phyloP scores from a whole-genome alignment of 1,140 invertebrate species.

The Brachionus paranguensis region DNA sequence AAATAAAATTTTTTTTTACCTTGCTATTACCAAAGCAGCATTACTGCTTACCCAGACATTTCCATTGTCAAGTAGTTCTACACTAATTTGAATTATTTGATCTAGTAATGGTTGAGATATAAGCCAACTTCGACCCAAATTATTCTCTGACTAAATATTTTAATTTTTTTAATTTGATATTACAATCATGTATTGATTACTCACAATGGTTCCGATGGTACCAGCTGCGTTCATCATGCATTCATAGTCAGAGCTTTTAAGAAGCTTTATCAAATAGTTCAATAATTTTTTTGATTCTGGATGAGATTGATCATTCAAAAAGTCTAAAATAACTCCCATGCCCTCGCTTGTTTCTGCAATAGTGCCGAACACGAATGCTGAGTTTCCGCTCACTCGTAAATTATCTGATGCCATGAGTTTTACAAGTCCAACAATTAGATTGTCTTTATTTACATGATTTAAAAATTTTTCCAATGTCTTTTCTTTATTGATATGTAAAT shows the following conservation, averaged over 20 bases:
- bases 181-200: background rate
- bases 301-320: slow-evolving; percentile 44
- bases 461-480: slow-evolving; percentile 49
- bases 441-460: slow-evolving; percentile 51
- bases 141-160: slow-evolving; percentile 49
- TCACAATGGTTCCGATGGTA: slow-evolving; percentile 54
- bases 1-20: slow-evolving; percentile 42
- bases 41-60: slow-evolving; percentile 55
- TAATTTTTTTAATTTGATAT: background rate
- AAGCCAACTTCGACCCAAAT: slow-evolving; percentile 51
- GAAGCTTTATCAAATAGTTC: slow-evolving; percentile 49
- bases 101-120: slow-evolving; percentile 47
- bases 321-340: slow-evolving; percentile 46
- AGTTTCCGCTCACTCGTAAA: slow-evolving; percentile 52
- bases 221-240: slow-evolving; percentile 56
- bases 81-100: slow-evolving; percentile 47
- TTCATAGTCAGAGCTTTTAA: slow-evolving; percentile 52
- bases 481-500: slow-evolving; percentile 52
- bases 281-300: slow-evolving; percentile 46
- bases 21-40: slow-evolving; percentile 53
- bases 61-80: slow-evolving; percentile 46
- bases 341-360: slow-evolving; percentile 51
- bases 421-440: slow-evolving; percentile 52
- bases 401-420: slow-evolving; percentile 49
- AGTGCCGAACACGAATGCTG: slow-evolving; percentile 54